These are phyloP conservation scores for Myotis yumanensis DNA, from an alignment of 2,113 vertebrate species.

Conservation along the genomic window DNA sequence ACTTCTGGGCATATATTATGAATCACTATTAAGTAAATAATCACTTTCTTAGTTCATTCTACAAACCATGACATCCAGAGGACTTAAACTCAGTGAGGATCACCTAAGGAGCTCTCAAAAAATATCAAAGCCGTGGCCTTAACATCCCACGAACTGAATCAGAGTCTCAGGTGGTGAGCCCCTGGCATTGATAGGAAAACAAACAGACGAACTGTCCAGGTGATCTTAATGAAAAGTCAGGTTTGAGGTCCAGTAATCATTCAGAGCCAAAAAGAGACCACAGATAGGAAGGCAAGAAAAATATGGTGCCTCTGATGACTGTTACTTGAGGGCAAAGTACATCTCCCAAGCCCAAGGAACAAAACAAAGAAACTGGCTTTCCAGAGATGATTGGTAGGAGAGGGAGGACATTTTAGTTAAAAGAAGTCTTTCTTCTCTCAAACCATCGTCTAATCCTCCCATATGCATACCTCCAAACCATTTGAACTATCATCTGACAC, in stretches of 20 bases:
- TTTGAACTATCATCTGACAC: constrained; percentile 22
- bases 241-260: background rate
- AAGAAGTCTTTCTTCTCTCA: constrained; percentile 25
- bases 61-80: background rate
- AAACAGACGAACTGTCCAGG: background rate
- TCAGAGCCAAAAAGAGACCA: background rate
- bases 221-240: background rate
- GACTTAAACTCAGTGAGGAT: background rate
- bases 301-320: background rate
- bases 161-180: background rate
- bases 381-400: too few species aligned
- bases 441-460: background rate
- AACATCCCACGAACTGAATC: background rate
- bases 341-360: background rate
- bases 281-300: background rate
- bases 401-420: constrained; percentile 45
- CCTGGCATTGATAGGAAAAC: background rate
- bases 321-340: background rate
- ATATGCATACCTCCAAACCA: background rate
- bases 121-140: background rate
- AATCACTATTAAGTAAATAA: constrained; percentile 22
- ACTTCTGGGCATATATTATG: background rate
- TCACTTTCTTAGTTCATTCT: constrained; percentile 8
- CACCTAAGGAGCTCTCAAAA: background rate
- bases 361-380: background rate